Base-by-base conservation (phyloP, 2,797 vertebrate genomes). In the Anguilla pacifica region DNA sequence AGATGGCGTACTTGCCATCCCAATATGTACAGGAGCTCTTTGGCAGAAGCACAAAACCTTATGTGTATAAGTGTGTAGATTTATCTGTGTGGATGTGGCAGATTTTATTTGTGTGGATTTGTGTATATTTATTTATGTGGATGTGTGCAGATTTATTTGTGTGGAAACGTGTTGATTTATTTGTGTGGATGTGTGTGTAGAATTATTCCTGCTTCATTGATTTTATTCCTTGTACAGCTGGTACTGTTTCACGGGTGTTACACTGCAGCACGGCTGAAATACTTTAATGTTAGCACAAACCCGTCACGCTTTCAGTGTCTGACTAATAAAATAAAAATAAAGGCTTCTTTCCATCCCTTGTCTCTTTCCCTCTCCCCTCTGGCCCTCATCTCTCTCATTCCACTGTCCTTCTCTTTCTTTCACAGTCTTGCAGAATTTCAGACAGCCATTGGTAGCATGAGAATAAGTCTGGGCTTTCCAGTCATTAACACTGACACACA, bases 271-370 rank as follows among this genome's bases (percentile, higher is more conserved):
- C n/a, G 15, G 74, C 35, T 43, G 15, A 43, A 43, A 77, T 77
- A 22, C 74, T 77, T 19, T 77, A 77, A 43, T 11, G 35, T 35
- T 77, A 77, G 74, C 74, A 77, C 74, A 43, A 77, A 43, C 10
- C 74, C 39, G 74, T 77, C 74, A 77, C 74, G 74, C 74, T 77
- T 43, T 39, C 74, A 6, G 35, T 77, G 74, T 77, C 74, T 77
- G 74, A 77, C 74, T 77, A 77, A 77, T 43, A 77, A 77, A 43
- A 43, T 77, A 77, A 77, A 77, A 43, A 77, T 77, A 77, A 77
- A 77, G 74, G 11, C 74, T 77, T 43, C 15, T 43, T 43, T 77
- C 11, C 74, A 35, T 77, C 74, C 74, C 74, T 77, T 35, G 25
- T 77, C 74, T 43, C 17, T 77, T 35, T 15, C 19, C 39, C 70